Evolutionary conservation across 2,797 vertebrate genomes (phyloP).

Genomic region (Eupleurogrammus muticus): DNA sequence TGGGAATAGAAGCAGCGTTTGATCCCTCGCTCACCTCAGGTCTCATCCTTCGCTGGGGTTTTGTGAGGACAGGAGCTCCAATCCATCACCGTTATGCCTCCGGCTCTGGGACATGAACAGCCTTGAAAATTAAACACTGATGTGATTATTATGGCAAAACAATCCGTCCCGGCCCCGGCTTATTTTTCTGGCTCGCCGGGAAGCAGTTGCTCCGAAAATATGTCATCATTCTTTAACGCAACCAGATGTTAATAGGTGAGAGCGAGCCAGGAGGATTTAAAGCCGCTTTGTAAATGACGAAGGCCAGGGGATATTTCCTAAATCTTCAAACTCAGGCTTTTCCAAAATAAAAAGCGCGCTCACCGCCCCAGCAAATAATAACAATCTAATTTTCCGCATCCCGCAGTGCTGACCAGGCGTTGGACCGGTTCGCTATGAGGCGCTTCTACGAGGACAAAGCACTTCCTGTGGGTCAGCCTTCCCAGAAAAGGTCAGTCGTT

Average conservation of each 20-base stretch:
- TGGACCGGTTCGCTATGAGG: constrained; percentile 98
- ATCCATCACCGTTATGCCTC: constrained; percentile 34
- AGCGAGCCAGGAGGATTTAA: constrained; percentile 36
- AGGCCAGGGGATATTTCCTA: constrained; percentile 20
- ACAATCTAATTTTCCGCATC: constrained; percentile 13
- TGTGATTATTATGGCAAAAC: constrained; percentile 64
- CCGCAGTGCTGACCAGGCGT: constrained; percentile 91
- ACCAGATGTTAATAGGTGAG: constrained; percentile 65
- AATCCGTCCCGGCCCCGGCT: constrained; percentile 28
- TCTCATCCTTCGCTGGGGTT: constrained; percentile 16
- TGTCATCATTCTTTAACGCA: constrained; percentile 53
- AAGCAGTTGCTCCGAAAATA: constrained; percentile 26
- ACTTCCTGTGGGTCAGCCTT: constrained; percentile 93
- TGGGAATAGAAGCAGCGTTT: constrained; percentile 51
- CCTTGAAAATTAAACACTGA: constrained; percentile 53
- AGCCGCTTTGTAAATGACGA: constrained; percentile 27
- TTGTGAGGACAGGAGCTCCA: constrained; percentile 40
- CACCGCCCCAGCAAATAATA: neutral
- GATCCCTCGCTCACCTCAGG: neutral
- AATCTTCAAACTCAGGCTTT: constrained; percentile 16
- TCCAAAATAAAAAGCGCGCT: constrained; percentile 5
- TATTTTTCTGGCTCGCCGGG: constrained; percentile 53
- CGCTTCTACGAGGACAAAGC: constrained; percentile 98
- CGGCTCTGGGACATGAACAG: constrained; percentile 26
- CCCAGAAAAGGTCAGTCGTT: constrained; percentile 91